A percentile compares a stretch with the other conserved stretches of the same genome.
phyloP scores from a whole-genome alignment of 1,140 invertebrate genomes.

The Brachionus rubens region DNA sequence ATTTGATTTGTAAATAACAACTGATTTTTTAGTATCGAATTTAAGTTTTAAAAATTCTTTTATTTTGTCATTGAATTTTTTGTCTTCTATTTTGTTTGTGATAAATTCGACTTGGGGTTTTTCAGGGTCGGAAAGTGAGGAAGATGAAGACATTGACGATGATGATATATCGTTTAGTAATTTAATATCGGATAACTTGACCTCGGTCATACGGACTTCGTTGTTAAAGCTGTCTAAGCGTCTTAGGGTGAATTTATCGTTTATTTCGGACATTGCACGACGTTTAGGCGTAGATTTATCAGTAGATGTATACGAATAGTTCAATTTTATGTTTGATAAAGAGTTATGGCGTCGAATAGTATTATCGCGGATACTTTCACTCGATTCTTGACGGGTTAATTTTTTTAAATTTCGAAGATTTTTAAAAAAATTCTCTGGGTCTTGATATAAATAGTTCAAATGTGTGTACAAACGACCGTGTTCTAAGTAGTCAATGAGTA shows the following conservation, averaged over 20 bases:
- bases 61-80: not conserved
- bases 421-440: conserved; percentile 21
- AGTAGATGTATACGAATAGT: not conserved
- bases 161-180: not conserved
- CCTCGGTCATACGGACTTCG: not conserved
- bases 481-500: not conserved
- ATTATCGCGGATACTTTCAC: conserved; percentile 11
- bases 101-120: not conserved
- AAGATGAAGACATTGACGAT: not conserved
- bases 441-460: not conserved
- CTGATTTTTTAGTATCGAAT: not conserved
- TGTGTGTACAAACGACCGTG: conserved; percentile 1
- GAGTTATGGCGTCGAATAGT: not conserved
- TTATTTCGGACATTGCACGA: not conserved
- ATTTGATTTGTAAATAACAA: not conserved
- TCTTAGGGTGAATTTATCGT: not conserved
- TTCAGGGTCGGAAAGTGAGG: not conserved
- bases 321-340: not conserved
- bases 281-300: not conserved
- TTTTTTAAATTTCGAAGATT: conserved; percentile 5
- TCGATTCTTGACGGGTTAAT: conserved; percentile 14
- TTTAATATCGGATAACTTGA: not conserved
- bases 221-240: not conserved
- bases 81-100: conserved; percentile 10
- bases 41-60: not conserved